Conservation (phyloP, 1,140 invertebrate genomes). For the Lepidurus packardi region DNA sequence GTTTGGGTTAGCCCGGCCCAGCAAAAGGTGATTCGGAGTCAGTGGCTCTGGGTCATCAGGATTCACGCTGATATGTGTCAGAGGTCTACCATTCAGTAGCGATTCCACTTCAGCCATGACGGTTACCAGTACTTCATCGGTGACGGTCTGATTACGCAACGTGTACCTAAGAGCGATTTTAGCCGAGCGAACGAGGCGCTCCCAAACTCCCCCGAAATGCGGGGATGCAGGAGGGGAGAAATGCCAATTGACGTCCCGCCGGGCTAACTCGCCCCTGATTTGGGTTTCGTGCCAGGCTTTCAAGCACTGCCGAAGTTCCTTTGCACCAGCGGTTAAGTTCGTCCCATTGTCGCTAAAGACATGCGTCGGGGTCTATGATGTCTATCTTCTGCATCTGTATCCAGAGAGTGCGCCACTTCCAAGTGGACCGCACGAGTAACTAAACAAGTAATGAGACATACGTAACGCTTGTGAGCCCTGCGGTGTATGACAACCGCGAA, state of each 20-base stretch:
- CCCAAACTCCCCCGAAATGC: neutral
- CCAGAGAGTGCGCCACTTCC: slow-evolving; percentile 35
- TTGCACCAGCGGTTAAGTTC: slow-evolving; percentile 35
- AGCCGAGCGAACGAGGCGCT: slow-evolving; percentile 20
- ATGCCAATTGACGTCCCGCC: neutral
- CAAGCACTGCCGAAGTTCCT: neutral
- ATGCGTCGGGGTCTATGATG: slow-evolving; percentile 22
- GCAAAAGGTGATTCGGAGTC: slow-evolving; percentile 35
- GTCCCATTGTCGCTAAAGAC: slow-evolving; percentile 40
- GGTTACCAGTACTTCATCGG: slow-evolving; percentile 32
- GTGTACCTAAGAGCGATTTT: neutral
- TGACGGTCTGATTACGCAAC: neutral
- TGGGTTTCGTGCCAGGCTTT: neutral
- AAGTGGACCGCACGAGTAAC: slow-evolving; percentile 39
- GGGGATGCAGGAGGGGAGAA: slow-evolving; percentile 12
- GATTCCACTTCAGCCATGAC: slow-evolving; percentile 30
- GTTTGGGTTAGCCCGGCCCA: slow-evolving; percentile 20
- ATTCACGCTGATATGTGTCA: slow-evolving; percentile 31
- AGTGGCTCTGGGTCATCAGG: slow-evolving; percentile 23
- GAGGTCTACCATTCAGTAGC: slow-evolving; percentile 31
- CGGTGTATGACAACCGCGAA: slow-evolving; percentile 35
- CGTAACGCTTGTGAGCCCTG: slow-evolving; percentile 25
- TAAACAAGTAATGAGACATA: slow-evolving; percentile 44
- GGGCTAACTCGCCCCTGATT: neutral
- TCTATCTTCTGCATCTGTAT: slow-evolving; percentile 37